Percentiles rank a stretch among this genome's conserved stretches.
phyloP scores from a whole-genome alignment of 2,113 vertebrate genomes.

The Butastur rufipennis region DNA sequence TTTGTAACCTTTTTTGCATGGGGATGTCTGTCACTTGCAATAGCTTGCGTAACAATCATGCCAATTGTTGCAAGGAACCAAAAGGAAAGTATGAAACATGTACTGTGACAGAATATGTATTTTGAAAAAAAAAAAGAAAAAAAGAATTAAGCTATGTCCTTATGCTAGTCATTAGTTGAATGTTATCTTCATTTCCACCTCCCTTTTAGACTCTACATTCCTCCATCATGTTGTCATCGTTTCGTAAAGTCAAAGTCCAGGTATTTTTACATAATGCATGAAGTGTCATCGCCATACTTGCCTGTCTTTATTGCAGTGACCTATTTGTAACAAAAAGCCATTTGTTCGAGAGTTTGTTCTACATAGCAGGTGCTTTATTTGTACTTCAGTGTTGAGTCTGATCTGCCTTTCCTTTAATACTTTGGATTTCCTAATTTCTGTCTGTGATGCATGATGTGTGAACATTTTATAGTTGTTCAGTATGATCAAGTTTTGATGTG shows the following conservation, averaged over 20 bases:
- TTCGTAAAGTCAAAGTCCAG: constrained; percentile 91
- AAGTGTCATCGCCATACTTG: constrained; percentile 52
- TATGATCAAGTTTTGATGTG: background rate
- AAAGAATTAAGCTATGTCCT: background rate
- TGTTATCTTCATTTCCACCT: constrained; percentile 68
- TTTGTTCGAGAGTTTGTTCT: background rate
- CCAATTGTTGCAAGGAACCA: background rate
- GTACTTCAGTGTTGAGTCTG: background rate
- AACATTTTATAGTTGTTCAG: background rate
- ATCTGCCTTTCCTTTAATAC: constrained; percentile 8
- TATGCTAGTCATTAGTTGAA: constrained; percentile 44
- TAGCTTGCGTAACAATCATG: background rate
- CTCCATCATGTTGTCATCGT: constrained; percentile 84
- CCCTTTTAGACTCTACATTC: constrained; percentile 73
- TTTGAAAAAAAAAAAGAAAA: background rate
- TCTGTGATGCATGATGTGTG: constrained; percentile 66
- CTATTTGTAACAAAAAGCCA: background rate
- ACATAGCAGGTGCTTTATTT: background rate
- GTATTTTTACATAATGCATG: constrained; percentile 76
- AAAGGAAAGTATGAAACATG: background rate
- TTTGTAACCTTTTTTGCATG: background rate
- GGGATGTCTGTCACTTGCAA: background rate
- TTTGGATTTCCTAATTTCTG: constrained; percentile 3
- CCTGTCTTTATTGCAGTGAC: constrained; percentile 68
- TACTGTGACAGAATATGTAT: background rate